A percentile compares a stretch with the other conserved stretches of the same genome.
phyloP scores from a whole-genome alignment of 2,113 vertebrate species.

The Leptocoma aspasia region DNA sequence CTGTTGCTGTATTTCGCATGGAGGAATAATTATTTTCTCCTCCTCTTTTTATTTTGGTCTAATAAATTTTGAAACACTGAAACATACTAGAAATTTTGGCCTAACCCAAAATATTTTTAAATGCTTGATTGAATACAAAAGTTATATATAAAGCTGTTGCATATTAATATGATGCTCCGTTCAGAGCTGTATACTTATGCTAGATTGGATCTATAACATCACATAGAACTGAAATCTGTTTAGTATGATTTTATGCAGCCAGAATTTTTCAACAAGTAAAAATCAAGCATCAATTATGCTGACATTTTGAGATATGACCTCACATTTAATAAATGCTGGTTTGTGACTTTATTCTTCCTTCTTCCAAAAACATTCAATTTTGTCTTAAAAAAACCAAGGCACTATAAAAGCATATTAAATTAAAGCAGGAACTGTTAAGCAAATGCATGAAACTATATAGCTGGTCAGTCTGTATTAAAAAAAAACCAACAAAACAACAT shows the following conservation, averaged over 20 bases:
- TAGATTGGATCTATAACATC: background rate
- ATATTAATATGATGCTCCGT: background rate
- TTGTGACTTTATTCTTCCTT: background rate
- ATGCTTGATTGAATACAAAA: background rate
- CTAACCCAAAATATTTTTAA: background rate
- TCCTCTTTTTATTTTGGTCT: background rate
- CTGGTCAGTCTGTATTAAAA: background rate
- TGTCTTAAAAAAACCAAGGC: background rate
- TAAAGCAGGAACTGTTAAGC: background rate
- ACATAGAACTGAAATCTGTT: background rate
- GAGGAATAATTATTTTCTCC: background rate
- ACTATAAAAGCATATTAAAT: background rate
- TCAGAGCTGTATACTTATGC: background rate
- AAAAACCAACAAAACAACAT: background rate
- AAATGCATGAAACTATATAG: background rate
- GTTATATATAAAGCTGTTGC: background rate
- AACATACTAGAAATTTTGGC: background rate
- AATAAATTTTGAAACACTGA: background rate
- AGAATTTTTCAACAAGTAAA: background rate
- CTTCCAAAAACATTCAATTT: background rate
- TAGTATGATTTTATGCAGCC: background rate
- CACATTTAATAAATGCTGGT: background rate
- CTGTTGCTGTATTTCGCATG: background rate
- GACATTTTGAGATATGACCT: background rate
- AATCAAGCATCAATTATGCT: background rate